Evolutionary conservation across 1,140 invertebrate species (phyloP).

Genomic region (Leptinotarsa defecta): DNA sequence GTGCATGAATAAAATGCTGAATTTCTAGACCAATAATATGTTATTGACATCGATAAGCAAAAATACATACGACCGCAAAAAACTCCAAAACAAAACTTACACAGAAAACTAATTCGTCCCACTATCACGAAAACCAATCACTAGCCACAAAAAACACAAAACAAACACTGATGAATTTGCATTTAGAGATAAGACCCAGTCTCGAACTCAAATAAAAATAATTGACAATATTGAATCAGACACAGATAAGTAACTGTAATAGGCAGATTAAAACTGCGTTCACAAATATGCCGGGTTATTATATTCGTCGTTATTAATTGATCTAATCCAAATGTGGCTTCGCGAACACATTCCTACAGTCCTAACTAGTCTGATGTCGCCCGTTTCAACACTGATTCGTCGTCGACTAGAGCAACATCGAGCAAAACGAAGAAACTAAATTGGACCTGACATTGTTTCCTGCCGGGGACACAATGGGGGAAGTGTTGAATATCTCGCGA

Average conservation of each 20-base stretch:
- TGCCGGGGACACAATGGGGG: slow-evolving; percentile 21
- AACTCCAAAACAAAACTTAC: background rate
- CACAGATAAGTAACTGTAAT: background rate
- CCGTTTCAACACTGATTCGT: slow-evolving; percentile 15
- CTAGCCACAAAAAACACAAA: background rate
- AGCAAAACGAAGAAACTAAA: slow-evolving; percentile 14
- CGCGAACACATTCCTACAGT: background rate
- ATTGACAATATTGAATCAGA: background rate
- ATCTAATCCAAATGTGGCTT: background rate
- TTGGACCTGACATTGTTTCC: slow-evolving; percentile 20
- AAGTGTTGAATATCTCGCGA: background rate
- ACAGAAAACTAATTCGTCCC: background rate
- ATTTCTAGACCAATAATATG: too few species aligned
- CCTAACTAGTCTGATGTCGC: background rate
- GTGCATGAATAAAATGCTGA: too few species aligned
- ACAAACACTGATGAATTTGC: background rate
- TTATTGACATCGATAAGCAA: too few species aligned
- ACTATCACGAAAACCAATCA: background rate
- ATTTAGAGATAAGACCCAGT: background rate
- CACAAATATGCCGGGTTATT: background rate
- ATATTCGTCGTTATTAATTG: background rate
- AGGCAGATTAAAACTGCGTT: background rate
- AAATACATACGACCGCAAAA: background rate
- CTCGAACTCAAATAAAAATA: background rate
- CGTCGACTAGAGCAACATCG: slow-evolving; percentile 12